Evolutionary conservation across 2,113 vertebrate species (phyloP).

Genomic region (Vicugna pacos): DNA sequence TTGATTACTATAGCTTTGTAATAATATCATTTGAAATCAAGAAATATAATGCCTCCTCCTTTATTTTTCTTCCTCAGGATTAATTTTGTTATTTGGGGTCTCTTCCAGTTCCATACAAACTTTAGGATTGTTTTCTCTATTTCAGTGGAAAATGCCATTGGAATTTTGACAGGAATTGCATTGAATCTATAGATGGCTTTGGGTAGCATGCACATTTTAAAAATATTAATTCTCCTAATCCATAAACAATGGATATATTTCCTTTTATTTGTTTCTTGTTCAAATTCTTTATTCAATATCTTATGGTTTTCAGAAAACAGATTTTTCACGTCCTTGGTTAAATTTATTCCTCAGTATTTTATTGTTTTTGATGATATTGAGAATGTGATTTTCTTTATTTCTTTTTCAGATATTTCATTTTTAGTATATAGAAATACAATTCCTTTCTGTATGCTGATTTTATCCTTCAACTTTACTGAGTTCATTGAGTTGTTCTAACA

Average conservation of each 20-base stretch:
- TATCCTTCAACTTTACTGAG: not conserved
- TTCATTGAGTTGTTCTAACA: not conserved
- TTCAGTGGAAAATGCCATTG: not conserved
- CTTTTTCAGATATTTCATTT: too few species aligned
- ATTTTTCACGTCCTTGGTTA: too few species aligned
- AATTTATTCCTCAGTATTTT: too few species aligned
- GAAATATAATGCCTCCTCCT: not conserved
- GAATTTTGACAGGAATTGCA: not conserved
- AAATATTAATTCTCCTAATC: not conserved
- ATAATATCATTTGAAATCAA: not conserved
- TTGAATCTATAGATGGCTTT: not conserved
- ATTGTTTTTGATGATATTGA: too few species aligned
- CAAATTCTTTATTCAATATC: not conserved
- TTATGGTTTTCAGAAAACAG: too few species aligned
- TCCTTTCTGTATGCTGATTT: too few species aligned
- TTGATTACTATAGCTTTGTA: not conserved
- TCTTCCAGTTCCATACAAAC: not conserved
- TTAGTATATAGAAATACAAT: too few species aligned
- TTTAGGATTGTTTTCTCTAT: not conserved
- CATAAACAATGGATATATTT: not conserved
- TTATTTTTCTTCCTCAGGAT: not conserved
- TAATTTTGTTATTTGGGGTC: not conserved
- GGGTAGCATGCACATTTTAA: not conserved
- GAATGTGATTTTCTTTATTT: too few species aligned
- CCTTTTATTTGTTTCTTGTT: not conserved